Percentiles rank a stretch among this genome's conserved stretches.
Conservation (phyloP, 2,797 vertebrate species). For the Geotria australis region DNA sequence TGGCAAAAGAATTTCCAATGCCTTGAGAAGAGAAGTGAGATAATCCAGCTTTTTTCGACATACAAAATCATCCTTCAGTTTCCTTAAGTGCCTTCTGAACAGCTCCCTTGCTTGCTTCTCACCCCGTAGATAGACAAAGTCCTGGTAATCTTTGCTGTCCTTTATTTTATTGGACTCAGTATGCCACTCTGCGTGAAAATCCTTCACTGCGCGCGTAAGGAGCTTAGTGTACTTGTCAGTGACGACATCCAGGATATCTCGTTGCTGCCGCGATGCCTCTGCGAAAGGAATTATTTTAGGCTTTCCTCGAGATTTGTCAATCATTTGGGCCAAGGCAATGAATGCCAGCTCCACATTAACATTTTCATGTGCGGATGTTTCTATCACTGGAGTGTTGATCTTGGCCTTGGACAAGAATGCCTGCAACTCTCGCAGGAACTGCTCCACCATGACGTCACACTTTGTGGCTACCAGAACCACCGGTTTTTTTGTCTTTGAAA, state of each 20-base stretch:
- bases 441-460: conserved; percentile 83
- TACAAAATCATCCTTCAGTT: conserved; percentile 92
- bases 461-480: conserved; percentile 80
- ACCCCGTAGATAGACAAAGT: conserved; percentile 79
- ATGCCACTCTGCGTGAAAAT: conserved; percentile 91
- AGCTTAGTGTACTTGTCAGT: conserved; percentile 79
- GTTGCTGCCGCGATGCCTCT: neutral
- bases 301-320: neutral
- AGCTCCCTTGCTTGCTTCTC: conserved; percentile 65
- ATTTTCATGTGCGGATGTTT: neutral
- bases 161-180: conserved; percentile 56
- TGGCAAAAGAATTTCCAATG: conserved; percentile 60
- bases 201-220: conserved; percentile 49
- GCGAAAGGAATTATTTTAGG: neutral
- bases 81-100: conserved; percentile 76
- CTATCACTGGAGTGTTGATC: neutral
- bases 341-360: neutral
- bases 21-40: conserved; percentile 61
- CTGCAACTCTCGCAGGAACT: conserved; percentile 82
- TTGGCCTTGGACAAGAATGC: conserved; percentile 9
- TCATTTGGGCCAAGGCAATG: neutral
- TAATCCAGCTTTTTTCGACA: conserved; percentile 72
- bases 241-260: conserved; percentile 53
- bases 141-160: conserved; percentile 70
- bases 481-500: conserved; percentile 78